Base-by-base conservation (phyloP, 2,797 vertebrate genomes). In the Emydoidea blandingii region DNA sequence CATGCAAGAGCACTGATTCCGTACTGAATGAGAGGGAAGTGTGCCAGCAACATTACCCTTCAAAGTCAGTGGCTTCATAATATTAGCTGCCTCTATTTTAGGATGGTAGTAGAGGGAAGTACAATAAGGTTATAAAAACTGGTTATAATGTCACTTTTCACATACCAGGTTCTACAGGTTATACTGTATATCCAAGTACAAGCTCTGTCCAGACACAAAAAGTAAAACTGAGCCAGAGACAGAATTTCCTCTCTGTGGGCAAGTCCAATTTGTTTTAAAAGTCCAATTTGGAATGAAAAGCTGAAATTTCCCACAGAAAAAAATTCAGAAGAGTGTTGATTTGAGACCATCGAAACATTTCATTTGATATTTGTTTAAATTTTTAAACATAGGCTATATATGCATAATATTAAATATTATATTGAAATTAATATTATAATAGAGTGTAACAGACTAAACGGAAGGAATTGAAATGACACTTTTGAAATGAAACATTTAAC, bases 121-220 rank as follows among this genome's bases (percentile, higher is more conserved):
- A 47, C 23, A 29, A 29, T 47, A 47, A 44, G 23, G 23, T 6
- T 41, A 76, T 47, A 19, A 87, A 27, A 59, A 15, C 21, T 80
- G 44, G 21, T 59, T 57, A 5, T 15, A 78, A 37, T 14, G 34
- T 59, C 0, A 25, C 49, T 87, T 92, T 87, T 76, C 53, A 68
- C 9, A 4, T 0, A 0, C 23, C 68, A 11, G 4, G 3, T 68
- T 78, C 14, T 4, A 15, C 41, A 4, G n/a, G 65, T 49, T 62
- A 80, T 84, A 53, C 54, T 34, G 49, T 56, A 78, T 41, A 78
- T 19, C 29, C 53, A 34, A 25, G 34, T 25, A 79, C 11, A 27
- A 74, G 41, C 41, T 6, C 12, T 47, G 12, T 44, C 72, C 44
- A 47, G 12, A 15, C 72, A 29, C 12, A 47, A 76, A 44, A 44